Evolutionary conservation across 2,113 vertebrate genomes (phyloP), one percentile per base, ranked within the genome.

Genomic region (Bostrychus sinensis): DNA sequence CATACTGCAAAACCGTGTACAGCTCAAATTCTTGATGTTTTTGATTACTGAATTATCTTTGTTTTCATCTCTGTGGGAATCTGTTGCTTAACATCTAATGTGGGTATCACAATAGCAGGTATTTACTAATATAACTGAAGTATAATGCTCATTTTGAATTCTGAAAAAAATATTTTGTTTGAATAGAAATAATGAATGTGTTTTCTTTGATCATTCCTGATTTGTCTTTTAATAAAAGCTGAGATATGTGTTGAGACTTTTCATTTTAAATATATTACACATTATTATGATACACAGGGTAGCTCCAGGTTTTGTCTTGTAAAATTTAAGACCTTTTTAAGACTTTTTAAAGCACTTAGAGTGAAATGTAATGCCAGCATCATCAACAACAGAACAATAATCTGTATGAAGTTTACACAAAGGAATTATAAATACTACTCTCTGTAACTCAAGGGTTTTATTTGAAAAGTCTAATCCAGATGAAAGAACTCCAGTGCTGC

Each of bases 1-100:
- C 81, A 84, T 84, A 89, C 83, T 89, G 88, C 89, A 82, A 89
- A 78, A 67, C 77, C 80, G 74, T 85, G 82, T 90, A 88, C 80
- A 82, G 60, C 82, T 88, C 71, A 54, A 69, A 38, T 78, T 84
- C 72, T 71, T 73, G 62, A 45, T 56, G 65, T 84, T 58, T n/a
- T 82, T 76, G 22, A 81, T 70, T 55, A 61, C 69, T 56, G 30
- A 60, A 39, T 26, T 77, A 72, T 12, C 50, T 72, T 84, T 81
- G 86, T 72, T 82, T 85, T 86, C 77, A 74, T 85, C 65, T 76
- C 57, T 39, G 26, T 46, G 57, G 75, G 76, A 67, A 45, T 75
- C 20, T 17, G 57, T 17, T 70, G 68, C 70, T 71, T 88, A 48
- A 81, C 77, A 67, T 75, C 78, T 66, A 76, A 83, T 67, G 83